A percentile compares a stretch with the other conserved stretches of the same genome.
phyloP scores from a whole-genome alignment of 2,113 vertebrate species.

The Rostratula benghalensis region DNA sequence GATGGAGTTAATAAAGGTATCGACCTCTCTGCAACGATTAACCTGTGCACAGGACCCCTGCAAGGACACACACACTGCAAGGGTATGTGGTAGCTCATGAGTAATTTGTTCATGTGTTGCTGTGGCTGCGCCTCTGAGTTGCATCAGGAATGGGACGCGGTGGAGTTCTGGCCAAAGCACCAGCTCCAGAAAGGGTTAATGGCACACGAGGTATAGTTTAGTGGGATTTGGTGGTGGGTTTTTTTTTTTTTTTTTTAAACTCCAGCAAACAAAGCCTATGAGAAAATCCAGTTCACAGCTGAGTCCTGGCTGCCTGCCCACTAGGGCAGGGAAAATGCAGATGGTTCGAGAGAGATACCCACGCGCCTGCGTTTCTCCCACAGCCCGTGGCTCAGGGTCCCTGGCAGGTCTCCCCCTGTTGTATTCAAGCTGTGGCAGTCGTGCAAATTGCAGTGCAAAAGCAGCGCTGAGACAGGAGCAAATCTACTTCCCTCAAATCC shows the following conservation, averaged over 20 bases:
- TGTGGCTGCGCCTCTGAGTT: neutral
- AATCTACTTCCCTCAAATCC: neutral
- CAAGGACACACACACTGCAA: neutral
- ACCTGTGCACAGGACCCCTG: neutral
- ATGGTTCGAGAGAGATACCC: slow-evolving; percentile 5
- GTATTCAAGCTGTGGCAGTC: neutral
- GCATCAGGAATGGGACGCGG: neutral
- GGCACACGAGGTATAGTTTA: neutral
- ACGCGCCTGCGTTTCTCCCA: neutral
- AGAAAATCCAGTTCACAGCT: slow-evolving; percentile 61
- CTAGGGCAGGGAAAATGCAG: slow-evolving; percentile 56
- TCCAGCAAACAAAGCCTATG: slow-evolving; percentile 37
- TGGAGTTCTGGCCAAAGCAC: neutral
- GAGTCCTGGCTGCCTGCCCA: slow-evolving; percentile 57
- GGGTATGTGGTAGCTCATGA: fast-evolving
- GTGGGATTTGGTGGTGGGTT: neutral
- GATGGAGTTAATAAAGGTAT: neutral
- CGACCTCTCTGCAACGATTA: neutral
- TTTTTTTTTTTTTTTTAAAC: neutral
- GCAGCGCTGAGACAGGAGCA: neutral
- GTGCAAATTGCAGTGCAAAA: neutral
- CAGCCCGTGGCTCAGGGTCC: neutral
- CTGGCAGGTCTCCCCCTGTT: fast-evolving
- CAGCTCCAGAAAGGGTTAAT: slow-evolving; percentile 14
- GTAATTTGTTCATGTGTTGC: neutral